Evolutionary conservation across 2,888 invertebrate genomes (phyloP).

Genomic region (Agriopis marginaria): DNA sequence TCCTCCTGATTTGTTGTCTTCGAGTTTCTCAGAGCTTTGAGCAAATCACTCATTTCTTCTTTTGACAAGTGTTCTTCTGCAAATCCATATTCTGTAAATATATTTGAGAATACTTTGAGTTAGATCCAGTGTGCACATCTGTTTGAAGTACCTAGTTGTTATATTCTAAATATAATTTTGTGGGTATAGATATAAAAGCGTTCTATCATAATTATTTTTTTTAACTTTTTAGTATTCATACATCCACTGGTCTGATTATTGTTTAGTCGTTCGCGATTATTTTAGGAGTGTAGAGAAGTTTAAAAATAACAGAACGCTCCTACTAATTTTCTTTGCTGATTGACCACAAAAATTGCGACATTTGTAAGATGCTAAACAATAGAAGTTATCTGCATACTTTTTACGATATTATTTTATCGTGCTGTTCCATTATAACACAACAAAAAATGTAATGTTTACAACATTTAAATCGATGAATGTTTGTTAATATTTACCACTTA

Average conservation of each 20-base stretch:
- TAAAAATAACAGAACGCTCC: neutral
- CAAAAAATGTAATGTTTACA: neutral
- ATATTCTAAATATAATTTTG: no score
- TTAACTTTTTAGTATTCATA: no score
- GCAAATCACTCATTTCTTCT: constrained; percentile 79
- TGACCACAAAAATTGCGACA: neutral
- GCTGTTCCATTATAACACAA: neutral
- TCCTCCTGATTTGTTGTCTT: constrained; percentile 73
- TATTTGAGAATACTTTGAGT: neutral
- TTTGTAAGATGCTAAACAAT: no score
- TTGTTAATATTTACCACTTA: constrained; percentile 62
- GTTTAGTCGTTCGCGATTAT: no score
- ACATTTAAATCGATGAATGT: no score
- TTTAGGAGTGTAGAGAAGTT: neutral
- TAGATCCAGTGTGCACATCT: neutral
- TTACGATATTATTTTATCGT: neutral
- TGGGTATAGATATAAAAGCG: no score
- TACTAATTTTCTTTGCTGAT: neutral
- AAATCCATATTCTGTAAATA: constrained; percentile 74
- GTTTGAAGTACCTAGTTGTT: neutral
- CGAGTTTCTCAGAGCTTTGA: constrained; percentile 78
- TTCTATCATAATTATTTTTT: no score
- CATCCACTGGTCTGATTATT: no score
- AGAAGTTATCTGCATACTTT: no score
- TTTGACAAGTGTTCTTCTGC: constrained; percentile 78